Evolutionary conservation across 2,113 vertebrate genomes (phyloP), one percentile per base, ranked within the genome.

Genomic region (Turnix velox): DNA sequence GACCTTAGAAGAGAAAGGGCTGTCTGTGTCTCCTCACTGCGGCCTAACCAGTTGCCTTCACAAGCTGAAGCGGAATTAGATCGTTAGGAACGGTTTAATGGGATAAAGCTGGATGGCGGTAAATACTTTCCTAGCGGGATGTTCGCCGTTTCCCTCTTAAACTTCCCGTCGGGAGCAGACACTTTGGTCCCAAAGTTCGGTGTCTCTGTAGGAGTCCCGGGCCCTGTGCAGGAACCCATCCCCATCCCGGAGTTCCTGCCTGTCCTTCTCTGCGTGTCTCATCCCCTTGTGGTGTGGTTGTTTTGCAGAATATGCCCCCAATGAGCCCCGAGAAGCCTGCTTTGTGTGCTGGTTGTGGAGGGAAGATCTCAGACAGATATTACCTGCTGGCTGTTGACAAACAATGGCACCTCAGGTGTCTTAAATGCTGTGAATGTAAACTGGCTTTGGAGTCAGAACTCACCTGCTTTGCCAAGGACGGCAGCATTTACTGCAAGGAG

Each of bases 401-500:
- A 83, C 99, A 99, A 98, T 99, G 99, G 99, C 99, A 99, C 97
- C 98, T 99, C 90, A 97, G 99, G 93, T 99, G 99, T 92, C 98
- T 99, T 95, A 99, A 99, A 95, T 99, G 99, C 98, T 99, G 99
- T 98, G 99, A 99, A 98, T 99, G 99, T 98, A 99, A 99, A 97
- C 98, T 99, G 87, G 99, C 99, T 90, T 97, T 99, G 92, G 99
- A 99, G 97, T 99, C 99, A 48, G 99, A 99, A 97, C 98, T 99
- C 95, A 99, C 99, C 96, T 99, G 99, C 98, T 99, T 99, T 97
- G 99, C 99, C 96, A 99, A 99, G 98, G 99, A 99, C 98, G 99
- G 99, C 80, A 99, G 99, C 97, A 99, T 99, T 98, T 99, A 99
- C 97, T 99, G 99, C 98, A 99, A 99, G 97, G 99, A 99, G 97